phyloP scores from a whole-genome alignment of 2,888 invertebrate genomes.

The Drosophila longiperda region DNA sequence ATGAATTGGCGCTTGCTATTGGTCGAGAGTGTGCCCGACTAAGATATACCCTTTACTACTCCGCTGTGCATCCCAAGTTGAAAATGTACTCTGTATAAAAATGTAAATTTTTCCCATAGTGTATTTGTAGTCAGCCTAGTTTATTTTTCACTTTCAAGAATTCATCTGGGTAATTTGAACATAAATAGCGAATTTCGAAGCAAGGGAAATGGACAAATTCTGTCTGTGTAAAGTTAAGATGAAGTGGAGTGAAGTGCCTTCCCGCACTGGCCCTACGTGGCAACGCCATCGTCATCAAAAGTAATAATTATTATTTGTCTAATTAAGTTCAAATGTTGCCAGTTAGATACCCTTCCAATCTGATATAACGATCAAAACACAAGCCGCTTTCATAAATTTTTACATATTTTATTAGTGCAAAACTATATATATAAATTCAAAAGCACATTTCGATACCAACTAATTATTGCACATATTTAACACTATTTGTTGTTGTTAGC shows the following conservation, averaged over 20 bases:
- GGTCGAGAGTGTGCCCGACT: not conserved
- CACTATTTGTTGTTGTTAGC: constrained; percentile 58
- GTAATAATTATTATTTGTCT: not conserved
- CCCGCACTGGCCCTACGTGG: not conserved
- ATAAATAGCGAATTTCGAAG: not conserved
- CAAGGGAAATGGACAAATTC: not conserved
- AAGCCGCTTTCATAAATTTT: constrained; percentile 11
- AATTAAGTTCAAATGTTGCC: not conserved
- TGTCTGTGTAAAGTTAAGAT: not conserved
- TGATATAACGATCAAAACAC: not conserved
- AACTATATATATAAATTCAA: constrained; percentile 32
- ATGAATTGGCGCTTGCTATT: not conserved
- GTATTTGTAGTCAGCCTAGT: not conserved
- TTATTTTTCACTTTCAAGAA: not conserved
- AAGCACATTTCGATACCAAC: constrained; percentile 59
- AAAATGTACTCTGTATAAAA: not conserved
- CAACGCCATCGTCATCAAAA: not conserved
- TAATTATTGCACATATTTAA: constrained; percentile 77
- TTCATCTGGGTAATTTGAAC: not conserved
- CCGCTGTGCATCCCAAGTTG: not conserved
- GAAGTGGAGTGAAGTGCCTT: not conserved
- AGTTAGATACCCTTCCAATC: not conserved
- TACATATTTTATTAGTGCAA: constrained; percentile 54
- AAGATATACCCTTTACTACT: not conserved
- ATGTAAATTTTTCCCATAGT: not conserved